Base-by-base conservation (phyloP, 1,140 invertebrate genomes). In the Galleria mellonella region DNA sequence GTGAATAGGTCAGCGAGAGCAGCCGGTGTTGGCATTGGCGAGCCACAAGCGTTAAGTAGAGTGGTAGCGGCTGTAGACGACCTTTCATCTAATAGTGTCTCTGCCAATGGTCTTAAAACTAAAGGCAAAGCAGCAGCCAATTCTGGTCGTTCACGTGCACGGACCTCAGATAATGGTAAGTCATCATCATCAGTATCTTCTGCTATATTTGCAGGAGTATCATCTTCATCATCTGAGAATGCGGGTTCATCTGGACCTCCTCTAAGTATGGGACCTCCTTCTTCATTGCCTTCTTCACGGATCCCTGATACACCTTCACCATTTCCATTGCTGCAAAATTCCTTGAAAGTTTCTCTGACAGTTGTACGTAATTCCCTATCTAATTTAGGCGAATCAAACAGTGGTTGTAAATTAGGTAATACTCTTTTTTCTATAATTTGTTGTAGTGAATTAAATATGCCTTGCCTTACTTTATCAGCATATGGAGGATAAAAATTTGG, bases 351-450 rank as follows among this genome's bases (percentile, higher is more conserved):
- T 66, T 97, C 96, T 51, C 94, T 89, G 37, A 98, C 93, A 70
- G 96, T 92, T 46, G 89, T 90, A 33, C 95, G 87, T 39, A 98
- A 85, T 77, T 98, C 97, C 58, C 92, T 89, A 79, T 99, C 97
- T 44, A 98, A 87, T 82, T 97, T 97, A 8, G 93, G 92, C 75
- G 95, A 97, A 65, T 98, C 96, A 87, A 99, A 97, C 36, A 98
- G 85, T 5, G 96, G 95, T 58, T 94, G 92, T 36, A 98, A 86
- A 55, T 94, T 96, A 51, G 93, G 92, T 58, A 98, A 87, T 32
- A 98, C 96, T 74, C 96, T 89, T 86, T 98, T 99, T 55, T 98
- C 96, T 28, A 98, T 89, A 70, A 99, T 99, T 79, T 96, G 93
- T 64, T 92, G 88, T 4, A 99, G 77, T n/a, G 97, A 97, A 69